Conservation (phyloP, 1,140 invertebrate species). For the Brachystomella parvula region DNA sequence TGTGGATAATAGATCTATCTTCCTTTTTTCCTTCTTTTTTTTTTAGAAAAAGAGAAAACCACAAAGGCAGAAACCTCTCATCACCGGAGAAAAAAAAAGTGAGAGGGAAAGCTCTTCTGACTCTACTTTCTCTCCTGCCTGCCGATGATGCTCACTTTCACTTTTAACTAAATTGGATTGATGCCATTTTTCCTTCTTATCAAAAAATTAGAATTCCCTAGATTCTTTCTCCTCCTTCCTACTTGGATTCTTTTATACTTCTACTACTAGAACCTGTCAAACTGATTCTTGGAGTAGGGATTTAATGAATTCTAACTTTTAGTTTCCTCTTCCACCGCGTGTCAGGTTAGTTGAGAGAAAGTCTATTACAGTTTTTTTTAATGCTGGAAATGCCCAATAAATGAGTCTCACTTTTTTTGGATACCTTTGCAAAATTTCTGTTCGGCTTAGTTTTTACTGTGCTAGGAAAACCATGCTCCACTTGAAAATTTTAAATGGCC, state of each 20-base stretch:
- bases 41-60: background rate
- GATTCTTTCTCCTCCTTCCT: background rate
- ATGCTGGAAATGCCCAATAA: no score
- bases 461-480: no score
- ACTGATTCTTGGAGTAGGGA: background rate
- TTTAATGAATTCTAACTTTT: conserved; percentile 10
- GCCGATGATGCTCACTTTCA: conserved; percentile 5
- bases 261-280: background rate
- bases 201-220: conserved; percentile 36
- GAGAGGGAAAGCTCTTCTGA: background rate
- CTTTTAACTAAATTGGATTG: conserved; percentile 38
- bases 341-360: no score
- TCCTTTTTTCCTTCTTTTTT: conserved; percentile 9
- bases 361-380: no score
- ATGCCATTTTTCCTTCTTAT: conserved; percentile 37
- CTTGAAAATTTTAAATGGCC: no score
- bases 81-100: no score
- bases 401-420: no score
- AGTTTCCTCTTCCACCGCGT: no score
- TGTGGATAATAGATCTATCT: conserved; percentile 8
- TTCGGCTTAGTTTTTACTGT: no score
- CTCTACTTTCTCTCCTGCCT: background rate
- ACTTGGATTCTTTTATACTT: background rate
- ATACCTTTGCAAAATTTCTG: no score
- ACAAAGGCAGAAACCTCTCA: conserved; percentile 14